Evolutionary conservation across 2,113 vertebrate genomes (phyloP).

Genomic region (Tichodroma muraria): DNA sequence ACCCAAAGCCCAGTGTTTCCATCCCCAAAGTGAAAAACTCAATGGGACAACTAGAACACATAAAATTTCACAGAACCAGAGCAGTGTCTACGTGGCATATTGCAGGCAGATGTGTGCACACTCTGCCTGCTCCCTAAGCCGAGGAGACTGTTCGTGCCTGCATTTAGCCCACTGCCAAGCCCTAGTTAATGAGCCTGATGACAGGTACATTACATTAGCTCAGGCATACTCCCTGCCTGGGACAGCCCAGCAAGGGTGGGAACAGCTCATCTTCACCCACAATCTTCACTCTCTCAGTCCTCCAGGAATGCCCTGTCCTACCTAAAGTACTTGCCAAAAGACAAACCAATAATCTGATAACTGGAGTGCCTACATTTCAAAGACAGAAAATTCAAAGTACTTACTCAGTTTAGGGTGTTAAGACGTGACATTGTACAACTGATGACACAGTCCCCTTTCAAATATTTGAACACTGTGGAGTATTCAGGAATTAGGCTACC

Average conservation of each 20-base stretch:
- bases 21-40: background rate
- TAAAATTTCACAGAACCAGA: background rate
- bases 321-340: background rate
- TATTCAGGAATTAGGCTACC: slow-evolving; percentile 2
- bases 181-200: slow-evolving; percentile 15
- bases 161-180: slow-evolving; percentile 6
- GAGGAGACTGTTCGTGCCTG: background rate
- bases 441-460: background rate
- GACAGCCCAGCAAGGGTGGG: background rate
- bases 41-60: background rate
- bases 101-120: slow-evolving; percentile 25
- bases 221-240: background rate
- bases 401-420: background rate
- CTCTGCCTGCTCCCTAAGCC: slow-evolving; percentile 18
- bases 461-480: background rate
- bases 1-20: background rate
- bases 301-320: background rate
- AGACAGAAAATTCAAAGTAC: background rate
- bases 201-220: slow-evolving; percentile 3
- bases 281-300: background rate
- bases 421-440: background rate
- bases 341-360: background rate
- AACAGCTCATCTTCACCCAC: background rate
- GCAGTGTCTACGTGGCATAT: slow-evolving; percentile 2
- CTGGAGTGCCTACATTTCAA: background rate